Evolutionary conservation across 2,888 invertebrate genomes (phyloP).

Genomic region (Fragum whitleyi): DNA sequence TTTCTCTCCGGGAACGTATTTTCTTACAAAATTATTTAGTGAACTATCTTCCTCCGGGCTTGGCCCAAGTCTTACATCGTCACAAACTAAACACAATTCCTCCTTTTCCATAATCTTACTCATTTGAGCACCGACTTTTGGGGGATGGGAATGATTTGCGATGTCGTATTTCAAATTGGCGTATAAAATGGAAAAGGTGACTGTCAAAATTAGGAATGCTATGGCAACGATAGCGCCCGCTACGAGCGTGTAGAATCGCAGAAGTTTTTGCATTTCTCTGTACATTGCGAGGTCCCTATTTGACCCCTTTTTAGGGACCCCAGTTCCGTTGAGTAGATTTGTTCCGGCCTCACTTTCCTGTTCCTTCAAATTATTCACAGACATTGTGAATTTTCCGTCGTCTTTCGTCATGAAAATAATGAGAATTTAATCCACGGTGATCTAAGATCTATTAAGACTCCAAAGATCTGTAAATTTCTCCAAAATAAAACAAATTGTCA

Average conservation of each 20-base stretch:
- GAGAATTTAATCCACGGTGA: neutral
- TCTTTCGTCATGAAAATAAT: neutral
- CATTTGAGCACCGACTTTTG: conserved; percentile 80
- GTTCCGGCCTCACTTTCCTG: conserved; percentile 37
- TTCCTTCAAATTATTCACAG: conserved; percentile 33
- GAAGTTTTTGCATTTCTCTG: conserved; percentile 40
- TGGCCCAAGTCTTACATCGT: conserved; percentile 76
- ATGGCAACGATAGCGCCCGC: conserved; percentile 56
- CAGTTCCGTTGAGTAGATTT: conserved; percentile 18
- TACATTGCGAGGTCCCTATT: conserved; percentile 1
- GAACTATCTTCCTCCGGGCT: conserved; percentile 76
- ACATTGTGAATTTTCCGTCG: conserved; percentile 9
- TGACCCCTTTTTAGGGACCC: conserved; percentile 15
- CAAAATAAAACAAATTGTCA: too few relatives aligned
- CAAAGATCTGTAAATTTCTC: too few relatives aligned
- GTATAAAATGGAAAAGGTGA: conserved; percentile 75
- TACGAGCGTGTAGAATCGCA: conserved; percentile 55
- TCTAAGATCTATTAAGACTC: neutral
- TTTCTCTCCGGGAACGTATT: conserved; percentile 62
- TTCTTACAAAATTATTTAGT: conserved; percentile 74
- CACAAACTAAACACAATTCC: conserved; percentile 78
- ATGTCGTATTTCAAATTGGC: conserved; percentile 78
- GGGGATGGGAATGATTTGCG: conserved; percentile 76
- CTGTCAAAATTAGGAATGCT: conserved; percentile 74
- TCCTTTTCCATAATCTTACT: conserved; percentile 76